phyloP scores from a whole-genome alignment of 1,140 invertebrate genomes.

The Dinothrombium tinctorium region DNA sequence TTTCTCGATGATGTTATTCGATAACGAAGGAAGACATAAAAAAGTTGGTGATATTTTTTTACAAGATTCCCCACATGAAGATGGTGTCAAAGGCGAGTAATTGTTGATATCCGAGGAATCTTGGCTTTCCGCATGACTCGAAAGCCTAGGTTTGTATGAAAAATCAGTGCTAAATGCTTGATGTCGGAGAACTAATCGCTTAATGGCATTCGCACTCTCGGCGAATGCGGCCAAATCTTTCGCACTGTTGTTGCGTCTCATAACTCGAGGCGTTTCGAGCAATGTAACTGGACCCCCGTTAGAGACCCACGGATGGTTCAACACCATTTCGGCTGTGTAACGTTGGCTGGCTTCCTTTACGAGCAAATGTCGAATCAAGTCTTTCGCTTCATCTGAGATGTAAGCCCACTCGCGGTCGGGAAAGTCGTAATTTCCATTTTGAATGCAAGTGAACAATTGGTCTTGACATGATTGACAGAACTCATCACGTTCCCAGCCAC shows the following conservation, averaged over 20 bases:
- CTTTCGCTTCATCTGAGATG: slow-evolving; percentile 75
- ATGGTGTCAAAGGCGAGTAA: no score
- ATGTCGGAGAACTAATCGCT: slow-evolving; percentile 73
- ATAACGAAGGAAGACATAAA: no score
- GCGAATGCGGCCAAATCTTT: slow-evolving; percentile 73
- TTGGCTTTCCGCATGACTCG: no score
- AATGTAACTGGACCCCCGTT: slow-evolving; percentile 22
- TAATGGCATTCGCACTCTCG: slow-evolving; percentile 77
- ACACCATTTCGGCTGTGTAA: slow-evolving; percentile 56
- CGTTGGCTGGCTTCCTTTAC: slow-evolving; percentile 56
- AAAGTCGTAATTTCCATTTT: slow-evolving; percentile 67
- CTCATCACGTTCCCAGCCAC: slow-evolving; percentile 85
- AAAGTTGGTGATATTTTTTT: no score
- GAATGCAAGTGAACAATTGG: slow-evolving; percentile 31
- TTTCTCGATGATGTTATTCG: no score
- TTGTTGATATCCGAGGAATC: no score
- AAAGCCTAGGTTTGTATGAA: no score
- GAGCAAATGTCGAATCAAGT: slow-evolving; percentile 65
- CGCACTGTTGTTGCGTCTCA: slow-evolving; percentile 73
- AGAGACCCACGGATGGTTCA: slow-evolving; percentile 62
- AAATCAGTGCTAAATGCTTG: slow-evolving; percentile 40
- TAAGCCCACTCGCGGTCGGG: slow-evolving; percentile 67
- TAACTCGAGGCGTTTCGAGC: slow-evolving; percentile 57
- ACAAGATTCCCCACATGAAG: no score
- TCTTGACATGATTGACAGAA: slow-evolving; percentile 55